A percentile compares a stretch with the other conserved stretches of the same genome.
These are phyloP conservation scores for Leptopilina clavipes DNA, from an alignment of 1,140 invertebrate genomes.

Conservation along the genomic window DNA sequence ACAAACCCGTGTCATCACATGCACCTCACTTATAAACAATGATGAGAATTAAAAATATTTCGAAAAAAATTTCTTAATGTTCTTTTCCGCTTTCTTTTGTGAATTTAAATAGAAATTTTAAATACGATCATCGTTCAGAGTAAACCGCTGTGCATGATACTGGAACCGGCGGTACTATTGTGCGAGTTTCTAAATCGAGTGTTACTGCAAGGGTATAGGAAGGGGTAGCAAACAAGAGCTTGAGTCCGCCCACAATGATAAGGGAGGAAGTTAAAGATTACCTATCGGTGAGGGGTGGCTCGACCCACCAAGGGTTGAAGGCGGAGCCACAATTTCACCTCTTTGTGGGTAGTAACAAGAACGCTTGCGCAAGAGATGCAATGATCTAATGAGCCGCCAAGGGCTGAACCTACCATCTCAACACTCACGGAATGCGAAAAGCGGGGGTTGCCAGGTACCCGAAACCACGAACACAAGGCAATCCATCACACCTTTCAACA, in stretches of 20 bases:
- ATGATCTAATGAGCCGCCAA: slow-evolving; percentile 15
- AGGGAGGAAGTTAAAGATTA: slow-evolving; percentile 9
- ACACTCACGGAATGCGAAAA: not conserved
- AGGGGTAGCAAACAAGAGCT: slow-evolving; percentile 26
- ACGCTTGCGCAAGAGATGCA: slow-evolving; percentile 42
- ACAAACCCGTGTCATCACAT: slow-evolving; percentile 54
- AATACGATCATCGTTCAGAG: slow-evolving; percentile 41
- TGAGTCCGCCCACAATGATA: slow-evolving; percentile 46
- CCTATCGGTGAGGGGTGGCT: slow-evolving; percentile 36
- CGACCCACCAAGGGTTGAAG: slow-evolving; percentile 43
- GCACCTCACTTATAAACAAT: slow-evolving; percentile 44
- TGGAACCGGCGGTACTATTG: slow-evolving; percentile 46
- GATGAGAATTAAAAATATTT: slow-evolving; percentile 1
- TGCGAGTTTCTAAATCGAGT: slow-evolving; percentile 36
- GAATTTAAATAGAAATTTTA: not conserved
- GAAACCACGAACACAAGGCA: slow-evolving; percentile 43
- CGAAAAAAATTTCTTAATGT: not conserved
- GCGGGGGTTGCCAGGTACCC: slow-evolving; percentile 51
- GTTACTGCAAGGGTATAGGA: slow-evolving; percentile 5
- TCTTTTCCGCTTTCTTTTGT: not conserved
- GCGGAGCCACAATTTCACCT: slow-evolving; percentile 35
- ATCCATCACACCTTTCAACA: slow-evolving; percentile 43
- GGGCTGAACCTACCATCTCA: slow-evolving; percentile 42
- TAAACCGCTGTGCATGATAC: slow-evolving; percentile 47
- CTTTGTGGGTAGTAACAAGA: not conserved